These are phyloP conservation scores for Calycopis cecrops DNA, from an alignment of 1,140 invertebrate species.

Conservation along the genomic window DNA sequence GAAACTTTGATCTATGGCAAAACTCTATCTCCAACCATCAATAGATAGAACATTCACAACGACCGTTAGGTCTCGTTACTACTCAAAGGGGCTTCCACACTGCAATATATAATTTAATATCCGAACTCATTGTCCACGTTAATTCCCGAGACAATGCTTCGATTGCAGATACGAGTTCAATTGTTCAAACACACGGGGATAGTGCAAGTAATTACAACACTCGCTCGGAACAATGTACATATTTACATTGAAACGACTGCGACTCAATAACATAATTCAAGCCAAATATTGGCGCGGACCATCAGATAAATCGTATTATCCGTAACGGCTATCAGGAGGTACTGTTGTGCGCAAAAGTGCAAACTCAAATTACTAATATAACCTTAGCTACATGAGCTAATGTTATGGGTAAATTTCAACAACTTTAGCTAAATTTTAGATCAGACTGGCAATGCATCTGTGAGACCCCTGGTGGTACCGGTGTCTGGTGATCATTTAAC, in stretches of 20 bases:
- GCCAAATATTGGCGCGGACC: constrained; percentile 43
- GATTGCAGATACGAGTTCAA: constrained; percentile 14
- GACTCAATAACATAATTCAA: constrained; percentile 48
- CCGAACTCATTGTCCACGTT: background rate
- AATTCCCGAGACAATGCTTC: constrained; percentile 4
- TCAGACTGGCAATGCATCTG: too few relatives aligned
- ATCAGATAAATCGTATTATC: constrained; percentile 43
- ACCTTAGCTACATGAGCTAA: too few relatives aligned
- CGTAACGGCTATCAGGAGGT: constrained; percentile 29
- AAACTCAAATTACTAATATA: background rate
- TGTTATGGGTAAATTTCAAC: too few relatives aligned
- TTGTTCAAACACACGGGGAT: constrained; percentile 13
- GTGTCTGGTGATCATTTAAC: too few relatives aligned
- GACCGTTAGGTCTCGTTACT: background rate
- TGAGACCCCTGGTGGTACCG: too few relatives aligned
- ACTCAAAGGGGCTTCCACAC: background rate
- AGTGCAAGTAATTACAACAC: constrained; percentile 24
- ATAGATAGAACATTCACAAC: background rate
- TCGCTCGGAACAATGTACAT: constrained; percentile 30
- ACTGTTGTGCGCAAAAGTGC: constrained; percentile 26
- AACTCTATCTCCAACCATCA: too few relatives aligned
- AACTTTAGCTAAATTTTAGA: too few relatives aligned
- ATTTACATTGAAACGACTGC: constrained; percentile 23
- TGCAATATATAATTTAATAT: constrained; percentile 6
- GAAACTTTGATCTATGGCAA: too few relatives aligned